Evolutionary conservation across 2,797 vertebrate species (phyloP).

Genomic region (Anniella stebbinsi): DNA sequence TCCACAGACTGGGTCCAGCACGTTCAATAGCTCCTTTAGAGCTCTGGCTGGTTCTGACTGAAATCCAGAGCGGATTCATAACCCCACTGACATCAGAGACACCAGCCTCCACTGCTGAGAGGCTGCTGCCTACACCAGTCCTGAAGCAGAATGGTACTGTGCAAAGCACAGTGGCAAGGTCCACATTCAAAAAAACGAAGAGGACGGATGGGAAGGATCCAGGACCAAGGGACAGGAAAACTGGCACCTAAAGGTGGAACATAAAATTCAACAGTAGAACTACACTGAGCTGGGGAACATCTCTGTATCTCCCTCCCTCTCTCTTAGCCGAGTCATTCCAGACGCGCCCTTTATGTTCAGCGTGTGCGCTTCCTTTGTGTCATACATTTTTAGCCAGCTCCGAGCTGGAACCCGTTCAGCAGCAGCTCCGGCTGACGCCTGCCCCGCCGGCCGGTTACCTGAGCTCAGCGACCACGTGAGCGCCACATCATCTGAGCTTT

Average conservation of each 20-base stretch:
- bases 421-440: background rate
- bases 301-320: background rate
- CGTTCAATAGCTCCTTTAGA: too few species aligned
- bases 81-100: too few species aligned
- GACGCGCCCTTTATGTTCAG: too few species aligned
- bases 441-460: conserved; percentile 70
- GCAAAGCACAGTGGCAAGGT: background rate
- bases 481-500: conserved; percentile 74
- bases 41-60: too few species aligned
- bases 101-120: too few species aligned
- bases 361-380: too few species aligned
- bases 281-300: background rate
- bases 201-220: background rate
- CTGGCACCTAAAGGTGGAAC: too few species aligned
- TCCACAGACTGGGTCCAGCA: too few species aligned
- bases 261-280: too few species aligned
- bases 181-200: background rate
- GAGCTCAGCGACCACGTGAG: conserved; percentile 77
- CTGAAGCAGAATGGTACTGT: background rate
- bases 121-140: background rate
- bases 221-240: background rate
- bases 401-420: background rate
- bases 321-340: background rate
- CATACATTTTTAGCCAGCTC: background rate
- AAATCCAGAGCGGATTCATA: too few species aligned